These are phyloP conservation scores for Lepidotrigona ventralis DNA, from an alignment of 1,140 invertebrate genomes.

Conservation along the genomic window DNA sequence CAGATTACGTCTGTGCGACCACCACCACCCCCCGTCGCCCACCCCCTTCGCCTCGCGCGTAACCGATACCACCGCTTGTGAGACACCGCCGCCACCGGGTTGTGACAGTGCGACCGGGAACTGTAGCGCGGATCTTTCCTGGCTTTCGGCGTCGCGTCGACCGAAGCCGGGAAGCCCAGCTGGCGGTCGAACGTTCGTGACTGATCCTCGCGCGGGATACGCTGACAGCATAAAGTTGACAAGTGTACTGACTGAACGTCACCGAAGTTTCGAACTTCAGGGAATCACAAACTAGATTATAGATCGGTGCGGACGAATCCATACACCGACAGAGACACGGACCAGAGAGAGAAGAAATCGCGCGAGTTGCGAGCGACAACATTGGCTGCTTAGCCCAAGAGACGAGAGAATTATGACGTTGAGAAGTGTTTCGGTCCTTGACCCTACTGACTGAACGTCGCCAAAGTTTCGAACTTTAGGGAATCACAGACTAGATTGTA, in stretches of 20 bases:
- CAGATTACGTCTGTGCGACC: conserved; percentile 50
- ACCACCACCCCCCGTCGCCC: too few relatives aligned
- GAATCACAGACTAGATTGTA: too few relatives aligned
- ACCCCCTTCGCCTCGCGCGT: background rate
- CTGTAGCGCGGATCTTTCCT: background rate
- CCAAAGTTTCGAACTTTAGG: background rate
- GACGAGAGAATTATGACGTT: background rate
- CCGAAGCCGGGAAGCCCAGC: too few relatives aligned
- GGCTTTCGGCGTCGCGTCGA: too few relatives aligned
- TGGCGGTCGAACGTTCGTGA: too few relatives aligned
- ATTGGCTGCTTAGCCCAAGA: conserved; percentile 3
- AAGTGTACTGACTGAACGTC: background rate
- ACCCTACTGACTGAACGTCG: background rate
- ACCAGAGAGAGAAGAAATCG: background rate
- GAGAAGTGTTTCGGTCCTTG: background rate
- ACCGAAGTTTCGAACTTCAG: background rate
- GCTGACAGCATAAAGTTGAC: background rate
- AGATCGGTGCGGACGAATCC: too few relatives aligned
- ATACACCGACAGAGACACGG: too few relatives aligned
- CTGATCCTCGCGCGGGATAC: background rate
- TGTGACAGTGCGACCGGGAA: conserved; percentile 31
- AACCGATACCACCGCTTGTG: conserved; percentile 30
- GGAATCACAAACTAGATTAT: too few relatives aligned
- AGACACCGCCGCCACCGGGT: background rate
- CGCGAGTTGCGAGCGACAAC: background rate